Evolutionary conservation across 2,113 vertebrate species (phyloP).

Genomic region (Crotalus viridis): DNA sequence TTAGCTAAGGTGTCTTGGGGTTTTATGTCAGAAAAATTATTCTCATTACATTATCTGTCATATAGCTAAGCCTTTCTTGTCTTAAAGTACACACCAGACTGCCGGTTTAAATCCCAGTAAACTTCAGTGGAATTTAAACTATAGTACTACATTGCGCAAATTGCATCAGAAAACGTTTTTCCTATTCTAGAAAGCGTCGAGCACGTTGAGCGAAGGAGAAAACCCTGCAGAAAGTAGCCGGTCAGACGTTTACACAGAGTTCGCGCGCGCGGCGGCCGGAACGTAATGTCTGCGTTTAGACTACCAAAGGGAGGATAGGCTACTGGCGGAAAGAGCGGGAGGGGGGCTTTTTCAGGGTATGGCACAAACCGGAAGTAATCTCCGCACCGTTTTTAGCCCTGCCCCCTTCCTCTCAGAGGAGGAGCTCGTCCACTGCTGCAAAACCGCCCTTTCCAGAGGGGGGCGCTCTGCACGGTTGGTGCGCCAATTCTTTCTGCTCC

Average conservation of each 20-base stretch:
- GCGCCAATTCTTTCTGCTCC: not conserved
- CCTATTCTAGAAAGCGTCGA: not conserved
- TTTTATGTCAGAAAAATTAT: not conserved
- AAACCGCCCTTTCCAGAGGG: not conserved
- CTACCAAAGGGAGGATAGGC: not conserved
- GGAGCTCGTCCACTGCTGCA: not conserved
- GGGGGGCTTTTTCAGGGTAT: conserved; percentile 17
- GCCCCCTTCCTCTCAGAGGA: not conserved
- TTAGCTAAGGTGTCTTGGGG: not conserved
- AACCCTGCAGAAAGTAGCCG: not conserved
- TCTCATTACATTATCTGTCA: not conserved
- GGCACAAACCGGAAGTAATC: conserved; percentile 36
- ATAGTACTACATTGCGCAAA: not conserved
- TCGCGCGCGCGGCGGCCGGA: not conserved
- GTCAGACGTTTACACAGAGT: not conserved
- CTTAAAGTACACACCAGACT: not conserved
- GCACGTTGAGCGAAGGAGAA: not conserved
- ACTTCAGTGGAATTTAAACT: not conserved
- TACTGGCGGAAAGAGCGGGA: not conserved
- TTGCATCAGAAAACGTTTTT: not conserved
- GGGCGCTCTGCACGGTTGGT: not conserved
- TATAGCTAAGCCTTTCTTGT: not conserved
- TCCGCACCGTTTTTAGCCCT: not conserved
- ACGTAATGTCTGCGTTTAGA: accelerated
- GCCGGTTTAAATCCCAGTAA: not conserved